Evolutionary conservation across 1,140 invertebrate genomes (phyloP), one percentile per base, ranked within the genome.

Genomic region (Gryllus bimaculatus): DNA sequence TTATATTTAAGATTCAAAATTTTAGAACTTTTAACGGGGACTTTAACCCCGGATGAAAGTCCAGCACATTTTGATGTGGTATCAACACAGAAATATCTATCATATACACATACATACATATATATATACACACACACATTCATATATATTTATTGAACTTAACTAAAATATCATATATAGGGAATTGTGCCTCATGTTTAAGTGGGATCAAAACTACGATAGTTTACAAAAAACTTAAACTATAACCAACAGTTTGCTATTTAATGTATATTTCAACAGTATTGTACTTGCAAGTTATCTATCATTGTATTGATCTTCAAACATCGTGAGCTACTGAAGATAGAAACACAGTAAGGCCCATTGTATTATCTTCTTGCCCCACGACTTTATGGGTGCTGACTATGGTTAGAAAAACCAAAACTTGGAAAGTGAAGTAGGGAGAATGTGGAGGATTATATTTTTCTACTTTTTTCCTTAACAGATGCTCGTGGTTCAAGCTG

Each of bases 161-260:
- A 77, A 77, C 39, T 77, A 77, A 48, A 66, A 66, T 66, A 66
- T 66, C 54, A 66, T 66, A 79, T 75, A 79, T 79, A 79, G 78
- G 78, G 78, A 79, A 79, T 79, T 75, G 78, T 79, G 78, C 78
- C 78, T 79, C 78, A 73, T 79, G 74, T 75, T 47, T 79, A 74
- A 79, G 73, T 79, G 78, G 78, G 78, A 79, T 79, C 78, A 79
- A 79, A 75, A 75, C 47, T 79, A 73, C 73, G 48, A 74, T 73
- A 78, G 47, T 15, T 77, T 77, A 48, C 76, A 77, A 26, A 77
- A 77, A 20, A 77, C 39, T 18, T 48, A n/a, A 54, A 77, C 76
- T 77, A 76, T n/a, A 48, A 47, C 75, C 39, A n/a, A 48, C 48
- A 47, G 48, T 77, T 48, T 77, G 76, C 47, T 77, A 77, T 54